phyloP scores from a whole-genome alignment of 2,888 invertebrate species.

The Melieria omissa region DNA sequence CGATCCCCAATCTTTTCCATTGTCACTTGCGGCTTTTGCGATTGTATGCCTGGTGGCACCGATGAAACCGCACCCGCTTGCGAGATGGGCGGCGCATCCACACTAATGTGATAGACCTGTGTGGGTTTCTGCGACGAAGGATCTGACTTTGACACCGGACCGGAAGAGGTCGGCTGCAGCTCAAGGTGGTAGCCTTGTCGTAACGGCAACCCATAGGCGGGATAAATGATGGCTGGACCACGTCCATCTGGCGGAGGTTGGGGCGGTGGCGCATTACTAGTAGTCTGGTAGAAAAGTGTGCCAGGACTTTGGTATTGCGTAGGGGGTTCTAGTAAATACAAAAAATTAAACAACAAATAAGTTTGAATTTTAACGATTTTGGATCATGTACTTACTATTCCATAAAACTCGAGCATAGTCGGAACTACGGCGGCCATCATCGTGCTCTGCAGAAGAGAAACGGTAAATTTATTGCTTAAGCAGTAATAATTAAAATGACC shows the following conservation, averaged over 20 bases:
- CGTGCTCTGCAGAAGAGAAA: conserved; percentile 71
- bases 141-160: conserved; percentile 57
- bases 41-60: conserved; percentile 49
- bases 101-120: conserved; percentile 65
- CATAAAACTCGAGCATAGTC: conserved; percentile 86
- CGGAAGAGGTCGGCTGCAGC: conserved; percentile 54
- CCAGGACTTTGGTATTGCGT: conserved; percentile 69
- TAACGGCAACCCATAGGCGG: conserved; percentile 60
- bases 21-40: conserved; percentile 63
- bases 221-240: conserved; percentile 61
- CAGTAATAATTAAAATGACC: neutral
- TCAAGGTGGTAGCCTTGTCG: conserved; percentile 64
- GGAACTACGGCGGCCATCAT: conserved; percentile 83
- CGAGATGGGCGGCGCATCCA: conserved; percentile 62
- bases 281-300: conserved; percentile 69
- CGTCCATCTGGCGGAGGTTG: conserved; percentile 64
- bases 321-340: conserved; percentile 66
- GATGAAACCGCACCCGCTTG: conserved; percentile 52
- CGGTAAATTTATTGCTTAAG: neutral
- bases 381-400: conserved; percentile 77
- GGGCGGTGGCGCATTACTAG: conserved; percentile 63
- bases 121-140: conserved; percentile 58
- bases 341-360: neutral
- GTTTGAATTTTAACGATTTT: too few relatives aligned
- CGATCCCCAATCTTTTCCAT: conserved; percentile 65